Base-by-base conservation (phyloP, 53 echinoderm and acorn worm genomes). In the Holothuria leucospilota region DNA sequence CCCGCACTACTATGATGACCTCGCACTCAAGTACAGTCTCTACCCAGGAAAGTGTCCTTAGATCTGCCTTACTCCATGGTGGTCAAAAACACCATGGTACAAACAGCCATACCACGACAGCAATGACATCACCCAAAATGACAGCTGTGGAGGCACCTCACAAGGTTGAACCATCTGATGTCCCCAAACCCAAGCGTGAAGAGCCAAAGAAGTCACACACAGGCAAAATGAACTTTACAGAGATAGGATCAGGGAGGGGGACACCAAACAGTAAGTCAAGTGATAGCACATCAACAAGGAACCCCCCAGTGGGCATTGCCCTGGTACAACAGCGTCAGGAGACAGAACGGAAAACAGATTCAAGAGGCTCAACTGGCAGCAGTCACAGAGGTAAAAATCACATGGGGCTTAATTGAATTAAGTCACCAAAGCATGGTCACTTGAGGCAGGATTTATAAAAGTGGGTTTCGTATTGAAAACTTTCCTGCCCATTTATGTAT, bases 251-350 rank as follows among this genome's bases (percentile, higher is more conserved):
- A 20, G 78, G 78, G 14, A 78, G 78, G 24, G 78, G 78, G 16
- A 87, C 41, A 61, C 84, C 62, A 71, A 87, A 78, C 77, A 84
- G 69, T 68, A 85, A 39, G 51, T 67, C 75, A 51, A 77, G 29
- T 60, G 61, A 40, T 27, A 83, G 62, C 56, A 78, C 78, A 28
- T 51, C 78, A 18, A 63, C 82, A 1, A 84, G 96, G 30, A 88
- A 94, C 80, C 98, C 98, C 29, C 98, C 98, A 0, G 95, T 97
- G 20, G 98, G 98, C 13, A 97, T 97, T 52, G 98, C 97, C 38
- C 90, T 97, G 46, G 97, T 93, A 1, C 97, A 97, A 78, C 92
- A 97, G 88, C 89, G 97, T 20, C 97, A 93, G 63, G 97, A 95
- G n/a, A 88, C 79, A 5, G 91, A 91, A 63, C 79, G 67, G 23